phyloP scores from a whole-genome alignment of 2,797 vertebrate genomes.

The Coregonus suidteri region DNA sequence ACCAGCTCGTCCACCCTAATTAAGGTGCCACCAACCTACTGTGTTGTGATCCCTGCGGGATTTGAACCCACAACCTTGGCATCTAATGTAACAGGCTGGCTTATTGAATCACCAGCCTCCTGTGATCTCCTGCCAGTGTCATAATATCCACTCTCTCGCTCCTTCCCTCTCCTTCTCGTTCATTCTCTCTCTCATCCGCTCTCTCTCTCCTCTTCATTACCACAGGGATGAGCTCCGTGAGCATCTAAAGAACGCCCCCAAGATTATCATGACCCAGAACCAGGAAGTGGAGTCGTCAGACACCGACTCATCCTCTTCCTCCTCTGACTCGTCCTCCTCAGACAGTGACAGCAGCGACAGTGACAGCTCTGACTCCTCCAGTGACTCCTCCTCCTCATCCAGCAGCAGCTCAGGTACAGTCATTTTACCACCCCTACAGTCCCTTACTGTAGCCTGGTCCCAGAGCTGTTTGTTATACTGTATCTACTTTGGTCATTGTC shows the following conservation, averaged over 20 bases:
- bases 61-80: background rate
- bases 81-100: background rate
- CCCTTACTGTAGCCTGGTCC: background rate
- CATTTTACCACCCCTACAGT: background rate
- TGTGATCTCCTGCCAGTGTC: background rate
- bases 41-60: background rate
- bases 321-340: constrained; percentile 82
- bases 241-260: constrained; percentile 95
- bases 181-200: background rate
- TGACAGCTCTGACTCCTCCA: constrained; percentile 65
- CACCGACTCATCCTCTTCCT: constrained; percentile 75
- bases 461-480: background rate
- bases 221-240: constrained; percentile 93
- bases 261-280: constrained; percentile 96
- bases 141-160: background rate
- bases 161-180: too few relatives aligned
- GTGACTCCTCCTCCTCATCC: constrained; percentile 64
- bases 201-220: background rate
- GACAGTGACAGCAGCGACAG: constrained; percentile 56
- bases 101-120: background rate
- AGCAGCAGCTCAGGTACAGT: constrained; percentile 57
- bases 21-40: too few relatives aligned
- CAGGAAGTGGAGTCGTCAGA: constrained; percentile 92
- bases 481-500: background rate
- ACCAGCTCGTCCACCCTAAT: too few relatives aligned